These are phyloP conservation scores for Galleria mellonella DNA, from an alignment of 1,140 invertebrate species.

Conservation along the genomic window DNA sequence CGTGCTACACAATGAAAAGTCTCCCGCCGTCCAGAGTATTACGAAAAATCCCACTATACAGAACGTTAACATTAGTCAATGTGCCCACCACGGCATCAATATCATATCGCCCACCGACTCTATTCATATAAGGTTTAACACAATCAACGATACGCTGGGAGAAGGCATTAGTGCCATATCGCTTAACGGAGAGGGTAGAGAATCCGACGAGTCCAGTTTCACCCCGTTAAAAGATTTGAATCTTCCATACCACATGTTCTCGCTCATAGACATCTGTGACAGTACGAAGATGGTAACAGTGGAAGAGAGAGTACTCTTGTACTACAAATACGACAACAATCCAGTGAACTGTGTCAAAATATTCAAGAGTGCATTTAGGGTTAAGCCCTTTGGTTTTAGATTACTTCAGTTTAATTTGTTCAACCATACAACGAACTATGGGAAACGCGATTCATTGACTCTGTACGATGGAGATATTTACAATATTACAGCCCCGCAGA, in stretches of 20 bases:
- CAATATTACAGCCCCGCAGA: slow-evolving; percentile 83
- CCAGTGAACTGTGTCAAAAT: slow-evolving; percentile 99
- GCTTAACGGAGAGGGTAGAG: slow-evolving; percentile 93
- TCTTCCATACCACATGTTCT: slow-evolving; percentile 96
- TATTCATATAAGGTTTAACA: slow-evolving; percentile 81
- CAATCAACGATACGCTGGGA: slow-evolving; percentile 89
- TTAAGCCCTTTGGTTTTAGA: slow-evolving; percentile 92
- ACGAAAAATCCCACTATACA: slow-evolving; percentile 88
- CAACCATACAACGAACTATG: slow-evolving; percentile 89
- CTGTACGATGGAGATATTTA: slow-evolving; percentile 96
- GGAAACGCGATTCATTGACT: slow-evolving; percentile 87
- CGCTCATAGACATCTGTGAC: slow-evolving; percentile 96
- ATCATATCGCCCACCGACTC: slow-evolving; percentile 91
- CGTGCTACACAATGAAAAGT: slow-evolving; percentile 96
- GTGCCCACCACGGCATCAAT: slow-evolving; percentile 94
- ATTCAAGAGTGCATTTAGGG: slow-evolving; percentile 88
- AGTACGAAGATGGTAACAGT: slow-evolving; percentile 93
- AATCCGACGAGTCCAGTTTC: slow-evolving; percentile 90
- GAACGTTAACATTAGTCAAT: slow-evolving; percentile 88
- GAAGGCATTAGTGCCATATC: slow-evolving; percentile 92
- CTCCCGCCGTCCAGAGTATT: slow-evolving; percentile 92
- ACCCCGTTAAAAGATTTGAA: slow-evolving; percentile 87
- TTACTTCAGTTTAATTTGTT: slow-evolving; percentile 95
- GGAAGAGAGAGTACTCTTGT: slow-evolving; percentile 92
- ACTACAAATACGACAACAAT: slow-evolving; percentile 98